Evolutionary conservation across 2,888 invertebrate species (phyloP).

Genomic region (Drosophila sordidula): DNA sequence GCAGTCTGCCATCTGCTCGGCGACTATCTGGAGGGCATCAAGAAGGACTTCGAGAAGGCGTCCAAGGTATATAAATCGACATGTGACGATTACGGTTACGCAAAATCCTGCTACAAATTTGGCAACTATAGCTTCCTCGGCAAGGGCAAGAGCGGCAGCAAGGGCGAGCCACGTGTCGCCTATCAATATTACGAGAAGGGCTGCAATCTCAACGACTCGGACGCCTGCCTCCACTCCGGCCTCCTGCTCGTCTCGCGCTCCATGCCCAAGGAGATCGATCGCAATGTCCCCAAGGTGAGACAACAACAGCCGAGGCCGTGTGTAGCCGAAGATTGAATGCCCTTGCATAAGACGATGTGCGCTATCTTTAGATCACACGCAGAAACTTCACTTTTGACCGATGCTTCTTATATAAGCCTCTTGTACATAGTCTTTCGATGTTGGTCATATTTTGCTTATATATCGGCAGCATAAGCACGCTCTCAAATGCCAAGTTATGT

Average conservation of each 20-base stretch:
- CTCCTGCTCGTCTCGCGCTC: constrained; percentile 88
- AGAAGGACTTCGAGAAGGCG: constrained; percentile 93
- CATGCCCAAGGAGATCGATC: constrained; percentile 85
- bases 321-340: background rate
- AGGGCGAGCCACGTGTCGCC: constrained; percentile 88
- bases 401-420: background rate
- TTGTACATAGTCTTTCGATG: too few species aligned
- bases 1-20: constrained; percentile 96
- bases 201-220: constrained; percentile 90
- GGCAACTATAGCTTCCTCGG: constrained; percentile 91
- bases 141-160: constrained; percentile 86
- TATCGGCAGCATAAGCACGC: too few species aligned
- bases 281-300: constrained; percentile 87
- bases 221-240: constrained; percentile 92
- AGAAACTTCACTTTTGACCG: too few species aligned
- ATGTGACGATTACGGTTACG: constrained; percentile 93
- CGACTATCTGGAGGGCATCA: constrained; percentile 95
- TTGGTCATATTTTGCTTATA: too few species aligned
- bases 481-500: too few species aligned
- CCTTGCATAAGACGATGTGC: too few species aligned
- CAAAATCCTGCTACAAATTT: constrained; percentile 94
- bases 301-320: background rate
- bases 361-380: too few species aligned
- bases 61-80: constrained; percentile 92
- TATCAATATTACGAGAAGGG: constrained; percentile 91